Evolutionary conservation across 2,797 vertebrate genomes (phyloP), one percentile per base, ranked within the genome.

Genomic region (Spatula clypeata): DNA sequence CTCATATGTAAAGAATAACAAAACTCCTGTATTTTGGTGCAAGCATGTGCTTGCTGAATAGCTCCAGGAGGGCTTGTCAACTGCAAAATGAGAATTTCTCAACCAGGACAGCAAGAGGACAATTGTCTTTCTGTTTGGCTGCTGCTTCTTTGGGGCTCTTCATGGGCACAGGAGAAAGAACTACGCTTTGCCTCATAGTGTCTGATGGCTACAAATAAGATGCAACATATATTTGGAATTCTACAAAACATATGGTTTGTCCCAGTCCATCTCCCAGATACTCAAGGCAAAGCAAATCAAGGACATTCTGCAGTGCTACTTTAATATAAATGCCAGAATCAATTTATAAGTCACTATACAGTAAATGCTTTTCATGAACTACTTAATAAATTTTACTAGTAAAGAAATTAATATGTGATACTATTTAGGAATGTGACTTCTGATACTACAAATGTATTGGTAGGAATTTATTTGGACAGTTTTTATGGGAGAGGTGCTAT

Each of bases 231-330:
- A 7, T 44, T 13, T 55, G n/a, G 44, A 69, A 69, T 55, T 31
- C 60, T 64, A 40, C 13, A 67, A n/a, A 67, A 76, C 4, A 45
- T 1, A 6, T 0, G 1, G 5, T 13, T 49, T 34, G 79, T 36
- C 27, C 29, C n/a, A 71, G 18, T 6, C 15, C 19, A 10, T 16
- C 26, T 11, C 13, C 62, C 54, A 83, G 38, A 64, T 75, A 36
- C 0, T 1, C 2, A 23, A 7, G 49, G 10, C 23, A 38, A 36
- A n/a, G 47, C 1, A 3, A 79, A 60, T 45, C 14, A 67, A 72
- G n/a, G 54, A 44, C 57, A 67, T 54, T 4, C 18, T 51, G 26
- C 9, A 57, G 6, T 18, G 27, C 4, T 61, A 6, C 80, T 71
- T 62, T 19, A 34, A 79, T 38, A 32, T 49, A 79, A 74, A 79